Base-by-base conservation (phyloP, 2,797 vertebrate species). In the Syndactyla subalaris region DNA sequence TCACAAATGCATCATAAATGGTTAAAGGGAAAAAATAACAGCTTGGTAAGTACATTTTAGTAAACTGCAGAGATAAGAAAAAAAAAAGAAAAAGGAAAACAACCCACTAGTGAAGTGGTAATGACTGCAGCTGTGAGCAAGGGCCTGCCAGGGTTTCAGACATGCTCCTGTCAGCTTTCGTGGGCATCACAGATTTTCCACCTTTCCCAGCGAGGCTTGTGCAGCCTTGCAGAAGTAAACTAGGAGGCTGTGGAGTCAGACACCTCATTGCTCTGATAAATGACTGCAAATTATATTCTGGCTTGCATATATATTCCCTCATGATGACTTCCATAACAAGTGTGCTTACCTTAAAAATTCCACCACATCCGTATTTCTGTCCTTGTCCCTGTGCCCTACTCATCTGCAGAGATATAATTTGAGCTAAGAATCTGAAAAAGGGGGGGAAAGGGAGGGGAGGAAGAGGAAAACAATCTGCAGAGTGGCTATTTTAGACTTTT, bases 11-110 rank as follows among this genome's bases (percentile, higher is more conserved):
- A 89, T 97, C 86, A 89, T 78, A 94, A 96, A 89, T 75, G n/a
- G 75, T 51, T 92, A 92, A 93, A 95, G 83, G 68, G 82, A 77
- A 95, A 96, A 96, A 96, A 91, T 96, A 97, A 96, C 82, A 93
- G 73, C 41, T 66, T 4, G 1, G 38, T 85, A 96, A 92, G 94
- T 97, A 85, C 72, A 86, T 93, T 95, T 96, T 57, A 94, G 63
- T 91, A 95, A 97, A 95, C 73, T 95, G 52, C 49, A 86, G 65
- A 43, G 7, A 38, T 27, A 19, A 16, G 4, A 52, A 27, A 29
- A 18, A 16, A 27, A 51, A 18, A 16, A 57, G 20, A 34, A 15
- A 20, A 71, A 49, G 54, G 16, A 43, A 38, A 81, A 34, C 6
- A 43, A 43, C 20, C 17, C 36, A 29, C 23, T 51, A 39, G 84